Evolutionary conservation across 53 echinoderm and acorn worm genomes (phyloP).

Genomic region (Luidia sarsii): DNA sequence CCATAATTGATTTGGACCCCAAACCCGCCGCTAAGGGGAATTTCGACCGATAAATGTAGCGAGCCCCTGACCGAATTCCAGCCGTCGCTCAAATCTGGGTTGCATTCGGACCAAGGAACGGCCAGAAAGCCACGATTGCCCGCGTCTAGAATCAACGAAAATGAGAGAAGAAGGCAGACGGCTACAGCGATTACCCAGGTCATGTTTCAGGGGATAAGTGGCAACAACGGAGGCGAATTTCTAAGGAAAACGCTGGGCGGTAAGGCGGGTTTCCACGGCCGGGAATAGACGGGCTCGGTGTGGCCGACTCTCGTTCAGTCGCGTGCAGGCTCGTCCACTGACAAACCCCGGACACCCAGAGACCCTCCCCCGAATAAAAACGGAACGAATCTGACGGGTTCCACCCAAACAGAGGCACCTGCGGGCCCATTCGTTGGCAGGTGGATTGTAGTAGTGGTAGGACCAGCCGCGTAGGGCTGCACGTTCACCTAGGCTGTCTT

Average conservation of each 20-base stretch:
- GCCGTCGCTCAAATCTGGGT: background rate
- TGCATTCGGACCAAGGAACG: background rate
- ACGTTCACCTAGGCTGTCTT: background rate
- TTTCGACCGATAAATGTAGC: too few relatives aligned
- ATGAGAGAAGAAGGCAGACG: background rate
- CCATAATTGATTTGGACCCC: background rate
- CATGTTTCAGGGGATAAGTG: background rate
- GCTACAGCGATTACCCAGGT: too few relatives aligned
- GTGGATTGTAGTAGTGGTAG: background rate
- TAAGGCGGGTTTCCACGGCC: background rate
- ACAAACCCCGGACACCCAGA: background rate
- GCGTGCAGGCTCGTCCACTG: conserved; percentile 10
- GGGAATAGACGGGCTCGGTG: conserved; percentile 6
- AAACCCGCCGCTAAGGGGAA: background rate
- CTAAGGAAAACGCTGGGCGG: background rate
- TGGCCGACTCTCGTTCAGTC: too few relatives aligned
- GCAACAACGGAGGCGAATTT: background rate
- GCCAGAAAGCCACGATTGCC: background rate
- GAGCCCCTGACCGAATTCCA: background rate
- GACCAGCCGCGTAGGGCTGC: background rate
- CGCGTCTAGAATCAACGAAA: conserved; percentile 22
- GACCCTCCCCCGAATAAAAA: conserved; percentile 37
- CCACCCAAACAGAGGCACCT: background rate
- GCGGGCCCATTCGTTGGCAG: conserved; percentile 26
- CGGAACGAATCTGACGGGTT: conserved; percentile 22